A percentile compares a stretch with the other conserved stretches of the same genome.
Evolutionary conservation across 2,113 vertebrate genomes (phyloP).

Genomic region (Tauraco erythrolophus): DNA sequence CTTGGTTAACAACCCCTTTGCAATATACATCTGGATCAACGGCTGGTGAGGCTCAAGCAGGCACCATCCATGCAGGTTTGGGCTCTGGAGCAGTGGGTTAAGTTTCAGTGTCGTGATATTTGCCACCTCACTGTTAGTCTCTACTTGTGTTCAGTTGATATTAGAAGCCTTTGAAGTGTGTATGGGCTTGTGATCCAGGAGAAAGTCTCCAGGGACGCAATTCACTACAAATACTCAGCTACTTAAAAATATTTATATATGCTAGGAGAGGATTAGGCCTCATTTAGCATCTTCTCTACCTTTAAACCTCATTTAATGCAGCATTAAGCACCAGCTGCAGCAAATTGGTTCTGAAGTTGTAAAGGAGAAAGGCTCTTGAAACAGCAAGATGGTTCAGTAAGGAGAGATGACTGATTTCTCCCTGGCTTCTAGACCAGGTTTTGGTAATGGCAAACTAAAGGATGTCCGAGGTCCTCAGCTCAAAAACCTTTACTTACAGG

Average conservation of each 20-base stretch:
- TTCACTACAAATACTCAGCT: constrained; percentile 23
- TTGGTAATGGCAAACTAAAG: not conserved
- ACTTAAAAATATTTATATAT: constrained; percentile 44
- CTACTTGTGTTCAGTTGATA: not conserved
- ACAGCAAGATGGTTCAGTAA: not conserved
- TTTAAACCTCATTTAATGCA: constrained; percentile 52
- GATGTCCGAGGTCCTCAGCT: not conserved
- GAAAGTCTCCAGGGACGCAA: constrained; percentile 5
- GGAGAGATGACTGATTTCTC: not conserved
- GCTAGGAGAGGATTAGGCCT: constrained; percentile 8
- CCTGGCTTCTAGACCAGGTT: not conserved
- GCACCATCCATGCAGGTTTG: not conserved
- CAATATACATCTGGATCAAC: rapidly evolving
- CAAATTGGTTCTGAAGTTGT: constrained; percentile 7
- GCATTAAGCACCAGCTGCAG: constrained; percentile 23
- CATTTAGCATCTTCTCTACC: constrained; percentile 15
- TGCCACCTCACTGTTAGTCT: not conserved
- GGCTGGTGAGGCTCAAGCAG: not conserved
- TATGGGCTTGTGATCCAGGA: not conserved
- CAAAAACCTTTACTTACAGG: not conserved
- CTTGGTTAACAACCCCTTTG: not conserved
- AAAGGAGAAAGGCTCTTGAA: not conserved
- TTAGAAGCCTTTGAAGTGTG: not conserved
- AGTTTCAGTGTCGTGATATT: not conserved
- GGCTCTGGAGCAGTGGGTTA: not conserved